Conservation (phyloP, 1,140 invertebrate species). For the Dolichoris vasculosae region DNA sequence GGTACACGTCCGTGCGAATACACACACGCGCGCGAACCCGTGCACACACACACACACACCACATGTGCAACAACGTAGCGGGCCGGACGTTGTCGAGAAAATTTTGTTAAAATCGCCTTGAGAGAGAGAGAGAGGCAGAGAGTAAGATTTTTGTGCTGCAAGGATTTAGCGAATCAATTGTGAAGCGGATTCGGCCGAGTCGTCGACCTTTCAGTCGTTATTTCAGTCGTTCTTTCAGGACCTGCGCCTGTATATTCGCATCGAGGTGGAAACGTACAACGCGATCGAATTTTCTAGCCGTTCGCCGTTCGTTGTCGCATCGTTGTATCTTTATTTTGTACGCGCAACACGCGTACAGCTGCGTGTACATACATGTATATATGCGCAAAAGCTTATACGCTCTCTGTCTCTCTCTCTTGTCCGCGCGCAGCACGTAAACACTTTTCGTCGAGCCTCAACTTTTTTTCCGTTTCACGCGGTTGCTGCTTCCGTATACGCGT, state of each 20-base stretch:
- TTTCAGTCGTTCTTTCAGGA: background rate
- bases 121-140: slow-evolving; percentile 36
- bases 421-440: slow-evolving; percentile 56
- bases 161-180: background rate
- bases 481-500: background rate
- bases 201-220: background rate
- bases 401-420: slow-evolving; percentile 23
- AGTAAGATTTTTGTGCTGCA: slow-evolving; percentile 4
- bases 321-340: slow-evolving; percentile 25
- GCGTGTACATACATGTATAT: slow-evolving; percentile 5
- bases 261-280: background rate
- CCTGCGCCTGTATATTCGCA: background rate
- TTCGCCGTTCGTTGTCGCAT: background rate
- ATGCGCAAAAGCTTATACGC: background rate
- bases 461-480: slow-evolving; percentile 33
- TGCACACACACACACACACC: slow-evolving; percentile 29
- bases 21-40: background rate
- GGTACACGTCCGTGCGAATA: slow-evolving; percentile 61
- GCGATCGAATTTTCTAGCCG: slow-evolving; percentile 21
- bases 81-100: slow-evolving; percentile 52
- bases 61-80: slow-evolving; percentile 49
- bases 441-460: slow-evolving; percentile 51
- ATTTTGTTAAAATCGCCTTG: slow-evolving; percentile 13
- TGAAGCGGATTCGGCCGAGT: background rate
- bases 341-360: background rate